Percentiles rank a stretch among this genome's conserved stretches.
These are phyloP conservation scores for Caerostris darwini DNA, from an alignment of 1,140 invertebrate genomes.

Conservation along the genomic window DNA sequence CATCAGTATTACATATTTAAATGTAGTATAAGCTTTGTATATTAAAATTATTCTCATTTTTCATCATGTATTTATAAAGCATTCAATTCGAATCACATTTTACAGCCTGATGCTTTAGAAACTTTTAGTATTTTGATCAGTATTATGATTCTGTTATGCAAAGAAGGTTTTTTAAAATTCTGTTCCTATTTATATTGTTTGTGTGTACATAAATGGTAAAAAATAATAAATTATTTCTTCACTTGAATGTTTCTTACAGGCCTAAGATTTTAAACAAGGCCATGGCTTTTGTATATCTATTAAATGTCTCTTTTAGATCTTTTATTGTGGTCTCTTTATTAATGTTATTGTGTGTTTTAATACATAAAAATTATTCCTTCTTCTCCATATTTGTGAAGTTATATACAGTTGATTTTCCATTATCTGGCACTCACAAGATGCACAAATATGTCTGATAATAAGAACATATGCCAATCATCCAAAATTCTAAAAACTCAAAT, in stretches of 20 bases:
- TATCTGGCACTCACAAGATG: too few relatives aligned
- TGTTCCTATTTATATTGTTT: constrained; percentile 61
- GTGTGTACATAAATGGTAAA: constrained; percentile 20
- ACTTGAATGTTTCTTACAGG: not conserved
- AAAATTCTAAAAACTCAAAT: too few relatives aligned
- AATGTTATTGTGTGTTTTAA: too few relatives aligned
- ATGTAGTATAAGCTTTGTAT: not conserved
- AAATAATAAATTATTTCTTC: not conserved
- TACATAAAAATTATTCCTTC: too few relatives aligned
- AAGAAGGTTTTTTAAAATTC: not conserved
- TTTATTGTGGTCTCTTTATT: not conserved
- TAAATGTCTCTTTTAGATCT: constrained; percentile 29
- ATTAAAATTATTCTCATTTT: constrained; percentile 2
- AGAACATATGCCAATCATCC: too few relatives aligned
- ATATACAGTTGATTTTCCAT: too few relatives aligned
- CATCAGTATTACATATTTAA: not conserved
- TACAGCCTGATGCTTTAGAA: not conserved
- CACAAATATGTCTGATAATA: too few relatives aligned
- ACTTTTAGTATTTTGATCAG: constrained; percentile 39
- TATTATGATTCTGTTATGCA: not conserved
- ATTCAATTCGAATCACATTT: not conserved
- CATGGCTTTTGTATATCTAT: constrained; percentile 38
- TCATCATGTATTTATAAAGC: constrained; percentile 4
- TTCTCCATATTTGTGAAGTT: too few relatives aligned
- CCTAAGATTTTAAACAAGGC: not conserved